These are phyloP conservation scores for Pseudorasbora parva DNA, from an alignment of 2,113 vertebrate genomes.

Conservation along the genomic window DNA sequence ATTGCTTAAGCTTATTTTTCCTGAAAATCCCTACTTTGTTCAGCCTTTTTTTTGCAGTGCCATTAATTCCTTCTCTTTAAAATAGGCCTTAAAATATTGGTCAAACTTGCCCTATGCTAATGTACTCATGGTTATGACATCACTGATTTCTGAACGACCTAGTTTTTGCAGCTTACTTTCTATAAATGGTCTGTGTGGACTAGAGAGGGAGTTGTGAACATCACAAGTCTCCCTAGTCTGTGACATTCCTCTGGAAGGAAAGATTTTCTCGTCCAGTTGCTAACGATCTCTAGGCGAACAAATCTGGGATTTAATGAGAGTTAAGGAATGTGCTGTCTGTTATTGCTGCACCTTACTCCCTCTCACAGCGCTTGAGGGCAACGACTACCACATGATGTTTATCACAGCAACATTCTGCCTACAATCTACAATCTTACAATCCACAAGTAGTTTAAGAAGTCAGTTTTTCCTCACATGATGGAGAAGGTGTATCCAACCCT, in stretches of 20 bases:
- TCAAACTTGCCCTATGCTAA: neutral
- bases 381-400: neutral
- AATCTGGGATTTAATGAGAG: neutral
- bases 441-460: neutral
- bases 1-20: neutral
- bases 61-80: neutral
- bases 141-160: neutral
- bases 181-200: neutral
- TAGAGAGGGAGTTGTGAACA: neutral
- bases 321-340: neutral
- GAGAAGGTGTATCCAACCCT: too few relatives aligned
- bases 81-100: neutral
- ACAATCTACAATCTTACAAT: too few relatives aligned
- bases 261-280: neutral
- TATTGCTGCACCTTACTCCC: neutral
- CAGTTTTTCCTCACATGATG: neutral
- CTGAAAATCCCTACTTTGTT: too few relatives aligned
- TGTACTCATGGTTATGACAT: neutral
- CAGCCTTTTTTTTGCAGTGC: too few relatives aligned
- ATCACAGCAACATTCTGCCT: neutral
- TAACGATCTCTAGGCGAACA: neutral
- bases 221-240: neutral
- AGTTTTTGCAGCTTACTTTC: slow-evolving; percentile 8
- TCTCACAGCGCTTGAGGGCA: neutral
- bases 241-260: slow-evolving; percentile 24